A percentile compares a stretch with the other conserved stretches of the same genome.
These are phyloP conservation scores for Drosophila koepferae DNA, from an alignment of 2,888 invertebrate genomes.

Conservation along the genomic window DNA sequence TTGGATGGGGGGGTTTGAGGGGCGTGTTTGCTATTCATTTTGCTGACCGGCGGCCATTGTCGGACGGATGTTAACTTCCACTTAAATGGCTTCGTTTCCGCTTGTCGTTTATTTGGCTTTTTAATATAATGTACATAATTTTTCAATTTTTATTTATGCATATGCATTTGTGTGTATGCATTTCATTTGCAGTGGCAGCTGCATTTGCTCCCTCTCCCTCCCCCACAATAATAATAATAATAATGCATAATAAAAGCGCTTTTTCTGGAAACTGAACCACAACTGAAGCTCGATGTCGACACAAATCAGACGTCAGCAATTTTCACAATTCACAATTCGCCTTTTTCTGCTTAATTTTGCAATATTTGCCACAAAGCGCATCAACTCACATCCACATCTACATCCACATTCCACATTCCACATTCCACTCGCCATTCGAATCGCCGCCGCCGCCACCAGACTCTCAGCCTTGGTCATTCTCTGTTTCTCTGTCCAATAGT, in stretches of 20 bases:
- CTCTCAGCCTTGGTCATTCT: slow-evolving; percentile 16
- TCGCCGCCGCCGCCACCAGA: slow-evolving; percentile 1
- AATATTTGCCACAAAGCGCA: slow-evolving; percentile 66
- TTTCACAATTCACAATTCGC: slow-evolving; percentile 60
- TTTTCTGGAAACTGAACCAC: slow-evolving; percentile 63
- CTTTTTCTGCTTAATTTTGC: slow-evolving; percentile 78
- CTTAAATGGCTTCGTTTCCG: slow-evolving; percentile 85
- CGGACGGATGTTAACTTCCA: slow-evolving; percentile 83
- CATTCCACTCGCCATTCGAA: not conserved
- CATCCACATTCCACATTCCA: not conserved
- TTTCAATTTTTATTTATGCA: slow-evolving; percentile 79
- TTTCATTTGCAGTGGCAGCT: slow-evolving; percentile 69
- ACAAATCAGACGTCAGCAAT: slow-evolving; percentile 83
- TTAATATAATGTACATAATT: slow-evolving; percentile 80
- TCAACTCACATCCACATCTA: slow-evolving; percentile 25
- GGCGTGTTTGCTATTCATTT: slow-evolving; percentile 64
- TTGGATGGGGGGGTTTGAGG: not conserved
- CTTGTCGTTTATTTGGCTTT: slow-evolving; percentile 80
- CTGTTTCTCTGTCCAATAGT: slow-evolving; percentile 6
- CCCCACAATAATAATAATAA: slow-evolving; percentile 69
- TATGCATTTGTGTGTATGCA: slow-evolving; percentile 67
- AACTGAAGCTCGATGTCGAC: slow-evolving; percentile 56
- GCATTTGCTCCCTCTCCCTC: slow-evolving; percentile 21
- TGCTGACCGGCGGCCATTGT: slow-evolving; percentile 74
- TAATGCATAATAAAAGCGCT: slow-evolving; percentile 62